Evolutionary conservation across 2,888 invertebrate species (phyloP).

Genomic region (Papilio gigon): DNA sequence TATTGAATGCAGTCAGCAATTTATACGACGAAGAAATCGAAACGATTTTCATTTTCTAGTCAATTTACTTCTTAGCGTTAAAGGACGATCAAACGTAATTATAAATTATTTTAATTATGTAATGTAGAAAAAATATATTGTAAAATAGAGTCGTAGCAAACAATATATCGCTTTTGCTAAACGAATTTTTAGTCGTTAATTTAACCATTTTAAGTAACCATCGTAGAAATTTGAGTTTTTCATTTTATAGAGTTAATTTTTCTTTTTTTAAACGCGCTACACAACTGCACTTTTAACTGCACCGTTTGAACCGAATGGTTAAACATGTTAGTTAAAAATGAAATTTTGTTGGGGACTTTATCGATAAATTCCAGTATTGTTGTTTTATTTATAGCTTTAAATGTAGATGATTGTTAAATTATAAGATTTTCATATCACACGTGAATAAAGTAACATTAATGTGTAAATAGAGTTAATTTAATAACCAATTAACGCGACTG

Average conservation of each 20-base stretch:
- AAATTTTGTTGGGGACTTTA: slow-evolving; percentile 35
- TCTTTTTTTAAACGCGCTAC: too few relatives aligned
- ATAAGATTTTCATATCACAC: slow-evolving; percentile 37
- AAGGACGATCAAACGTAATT: slow-evolving; percentile 25
- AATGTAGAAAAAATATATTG: slow-evolving; percentile 39
- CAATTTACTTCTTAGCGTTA: slow-evolving; percentile 36
- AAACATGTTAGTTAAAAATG: too few relatives aligned
- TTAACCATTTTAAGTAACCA: background rate
- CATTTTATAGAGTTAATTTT: slow-evolving; percentile 1
- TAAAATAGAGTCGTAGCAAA: slow-evolving; percentile 33
- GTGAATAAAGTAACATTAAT: slow-evolving; percentile 35
- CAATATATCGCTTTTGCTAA: slow-evolving; percentile 30
- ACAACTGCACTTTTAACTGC: too few relatives aligned
- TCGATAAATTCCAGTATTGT: slow-evolving; percentile 22
- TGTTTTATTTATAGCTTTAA: slow-evolving; percentile 34
- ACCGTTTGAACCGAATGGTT: too few relatives aligned
- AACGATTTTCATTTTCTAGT: slow-evolving; percentile 33
- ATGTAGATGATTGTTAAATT: slow-evolving; percentile 35
- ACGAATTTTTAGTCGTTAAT: slow-evolving; percentile 10
- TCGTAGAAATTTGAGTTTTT: background rate
- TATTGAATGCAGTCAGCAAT: background rate
- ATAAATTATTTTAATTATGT: slow-evolving; percentile 36
- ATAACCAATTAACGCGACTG: background rate
- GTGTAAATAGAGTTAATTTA: slow-evolving; percentile 8
- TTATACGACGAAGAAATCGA: slow-evolving; percentile 26